Evolutionary conservation across 2,113 vertebrate genomes (phyloP).

Genomic region (Xyliphius kryptos): DNA sequence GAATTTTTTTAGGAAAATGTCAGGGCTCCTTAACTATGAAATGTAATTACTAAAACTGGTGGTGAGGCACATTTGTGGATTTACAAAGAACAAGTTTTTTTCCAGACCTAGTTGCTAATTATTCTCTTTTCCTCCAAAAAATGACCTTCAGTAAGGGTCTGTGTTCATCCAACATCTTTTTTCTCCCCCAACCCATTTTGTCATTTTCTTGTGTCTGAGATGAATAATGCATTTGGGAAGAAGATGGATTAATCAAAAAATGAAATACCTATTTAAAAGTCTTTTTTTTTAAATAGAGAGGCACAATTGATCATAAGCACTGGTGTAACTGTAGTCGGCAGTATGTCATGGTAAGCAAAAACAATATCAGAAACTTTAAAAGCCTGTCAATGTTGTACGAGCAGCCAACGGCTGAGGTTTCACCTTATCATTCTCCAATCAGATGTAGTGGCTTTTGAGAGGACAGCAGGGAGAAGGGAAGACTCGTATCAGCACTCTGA

Average conservation of each 20-base stretch:
- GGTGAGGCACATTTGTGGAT: slow-evolving; percentile 10
- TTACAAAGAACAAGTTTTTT: slow-evolving; percentile 2
- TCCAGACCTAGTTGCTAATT: slow-evolving; percentile 9
- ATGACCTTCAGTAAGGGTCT: slow-evolving; percentile 13
- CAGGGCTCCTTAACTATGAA: not conserved
- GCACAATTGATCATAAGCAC: slow-evolving; percentile 1
- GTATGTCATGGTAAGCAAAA: slow-evolving; percentile 15
- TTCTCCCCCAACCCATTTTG: not conserved
- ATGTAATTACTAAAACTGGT: not conserved
- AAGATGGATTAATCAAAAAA: not conserved
- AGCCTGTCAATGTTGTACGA: slow-evolving; percentile 54
- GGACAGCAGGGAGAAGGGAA: slow-evolving; percentile 38
- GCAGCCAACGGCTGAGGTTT: slow-evolving; percentile 62
- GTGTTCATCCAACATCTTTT: not conserved
- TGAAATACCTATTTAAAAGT: slow-evolving; percentile 12
- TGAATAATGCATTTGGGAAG: slow-evolving; percentile 14
- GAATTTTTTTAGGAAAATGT: not conserved
- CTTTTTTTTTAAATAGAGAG: slow-evolving; percentile 3
- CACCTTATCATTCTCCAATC: slow-evolving; percentile 63
- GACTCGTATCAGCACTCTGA: slow-evolving; percentile 34
- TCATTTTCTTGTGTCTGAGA: slow-evolving; percentile 7
- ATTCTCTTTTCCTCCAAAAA: slow-evolving; percentile 10
- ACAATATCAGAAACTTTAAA: slow-evolving; percentile 44
- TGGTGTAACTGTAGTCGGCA: slow-evolving; percentile 9
- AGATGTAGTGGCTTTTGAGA: slow-evolving; percentile 60